Percentiles rank a stretch among this genome's conserved stretches.
phyloP scores from a whole-genome alignment of 2,113 vertebrate genomes.

The Desmodus rotundus region DNA sequence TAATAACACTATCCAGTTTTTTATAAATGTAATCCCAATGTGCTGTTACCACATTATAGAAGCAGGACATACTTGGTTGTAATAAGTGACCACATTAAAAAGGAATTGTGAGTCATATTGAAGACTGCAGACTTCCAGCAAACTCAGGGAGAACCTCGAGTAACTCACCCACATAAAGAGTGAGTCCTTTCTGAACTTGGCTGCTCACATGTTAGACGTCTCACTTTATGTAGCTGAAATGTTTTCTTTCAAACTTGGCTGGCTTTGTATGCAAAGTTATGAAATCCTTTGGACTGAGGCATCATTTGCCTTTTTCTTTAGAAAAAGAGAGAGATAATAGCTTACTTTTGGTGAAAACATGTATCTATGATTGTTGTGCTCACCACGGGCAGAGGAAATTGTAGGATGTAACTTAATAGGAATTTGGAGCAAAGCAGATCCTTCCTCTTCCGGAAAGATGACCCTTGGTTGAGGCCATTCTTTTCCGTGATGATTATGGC shows the following conservation, averaged over 20 bases:
- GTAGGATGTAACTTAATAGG: neutral
- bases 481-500: neutral
- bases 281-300: constrained; percentile 32
- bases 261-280: neutral
- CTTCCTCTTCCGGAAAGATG: neutral
- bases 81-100: constrained; percentile 10
- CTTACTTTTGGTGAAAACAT: neutral
- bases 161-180: neutral
- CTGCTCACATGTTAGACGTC: neutral
- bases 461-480: neutral
- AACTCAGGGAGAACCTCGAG: neutral
- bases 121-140: neutral
- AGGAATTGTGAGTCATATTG: neutral
- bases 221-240: neutral
- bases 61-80: neutral
- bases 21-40: neutral
- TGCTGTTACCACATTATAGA: neutral
- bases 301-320: constrained; percentile 38
- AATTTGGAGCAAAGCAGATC: neutral
- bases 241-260: constrained; percentile 31
- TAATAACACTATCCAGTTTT: neutral
- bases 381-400: neutral
- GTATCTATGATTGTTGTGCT: neutral
- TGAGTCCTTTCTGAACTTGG: neutral
- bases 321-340: neutral